phyloP scores from a whole-genome alignment of 1,140 invertebrate genomes.

The Musca domestica region DNA sequence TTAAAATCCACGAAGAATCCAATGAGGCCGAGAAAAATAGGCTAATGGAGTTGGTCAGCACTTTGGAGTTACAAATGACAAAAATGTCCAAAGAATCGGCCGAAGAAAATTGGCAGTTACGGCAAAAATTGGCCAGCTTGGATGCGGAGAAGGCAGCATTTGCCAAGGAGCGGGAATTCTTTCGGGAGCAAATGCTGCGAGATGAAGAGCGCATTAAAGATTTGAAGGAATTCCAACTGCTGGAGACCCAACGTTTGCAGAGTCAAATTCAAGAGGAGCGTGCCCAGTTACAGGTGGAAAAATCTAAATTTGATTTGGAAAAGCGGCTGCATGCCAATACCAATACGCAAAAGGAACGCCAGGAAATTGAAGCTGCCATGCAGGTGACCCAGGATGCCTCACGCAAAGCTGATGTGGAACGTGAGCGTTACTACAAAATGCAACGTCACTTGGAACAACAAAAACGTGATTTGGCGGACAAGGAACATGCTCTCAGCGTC shows the following conservation, averaged over 20 bases:
- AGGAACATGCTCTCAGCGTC: constrained; percentile 48
- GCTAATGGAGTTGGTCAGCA: constrained; percentile 55
- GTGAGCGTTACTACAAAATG: constrained; percentile 51
- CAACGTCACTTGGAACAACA: constrained; percentile 54
- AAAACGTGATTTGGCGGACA: constrained; percentile 51
- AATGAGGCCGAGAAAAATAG: constrained; percentile 55
- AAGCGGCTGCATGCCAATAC: constrained; percentile 44
- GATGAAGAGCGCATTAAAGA: constrained; percentile 51
- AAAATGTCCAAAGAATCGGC: constrained; percentile 50
- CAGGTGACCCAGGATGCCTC: constrained; percentile 56
- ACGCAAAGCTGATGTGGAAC: constrained; percentile 54
- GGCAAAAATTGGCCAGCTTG: constrained; percentile 48
- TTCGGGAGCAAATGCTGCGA: constrained; percentile 43
- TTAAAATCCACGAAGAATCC: constrained; percentile 54
- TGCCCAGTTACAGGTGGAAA: constrained; percentile 49
- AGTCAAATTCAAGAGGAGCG: constrained; percentile 56
- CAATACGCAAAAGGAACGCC: constrained; percentile 48
- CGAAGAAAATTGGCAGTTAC: constrained; percentile 54
- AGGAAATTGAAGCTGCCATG: constrained; percentile 56
- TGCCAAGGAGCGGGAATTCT: constrained; percentile 54
- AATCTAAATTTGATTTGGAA: constrained; percentile 53
- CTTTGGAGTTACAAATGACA: constrained; percentile 54
- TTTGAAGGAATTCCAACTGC: constrained; percentile 52
- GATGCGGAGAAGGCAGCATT: constrained; percentile 50
- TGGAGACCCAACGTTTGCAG: constrained; percentile 52